These are phyloP conservation scores for Phodopus roborovskii DNA, from an alignment of 2,113 vertebrate species.

Conservation along the genomic window DNA sequence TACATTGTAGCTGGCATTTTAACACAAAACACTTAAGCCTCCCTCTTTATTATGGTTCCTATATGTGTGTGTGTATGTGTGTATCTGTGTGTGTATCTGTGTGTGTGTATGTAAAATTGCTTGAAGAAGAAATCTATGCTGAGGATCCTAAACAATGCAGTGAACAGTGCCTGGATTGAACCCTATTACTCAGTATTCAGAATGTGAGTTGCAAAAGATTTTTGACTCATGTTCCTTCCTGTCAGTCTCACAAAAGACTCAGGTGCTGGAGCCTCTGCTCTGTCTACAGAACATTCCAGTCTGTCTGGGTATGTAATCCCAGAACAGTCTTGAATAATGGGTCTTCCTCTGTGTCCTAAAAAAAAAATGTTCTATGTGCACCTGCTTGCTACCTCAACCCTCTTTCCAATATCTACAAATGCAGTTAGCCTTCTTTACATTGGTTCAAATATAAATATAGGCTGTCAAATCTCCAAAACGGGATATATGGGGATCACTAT, in stretches of 20 bases:
- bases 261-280: neutral
- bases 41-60: neutral
- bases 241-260: slow-evolving; percentile 31
- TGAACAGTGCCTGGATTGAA: neutral
- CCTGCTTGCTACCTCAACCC: neutral
- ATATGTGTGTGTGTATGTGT: neutral
- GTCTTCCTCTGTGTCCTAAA: slow-evolving; percentile 40
- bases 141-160: neutral
- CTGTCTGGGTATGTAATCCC: slow-evolving; percentile 32
- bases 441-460: neutral
- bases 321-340: slow-evolving; percentile 14
- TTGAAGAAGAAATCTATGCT: neutral
- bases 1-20: slow-evolving; percentile 57
- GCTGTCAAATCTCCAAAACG: slow-evolving; percentile 46
- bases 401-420: neutral
- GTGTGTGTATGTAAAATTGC: neutral
- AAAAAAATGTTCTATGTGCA: neutral
- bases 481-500: slow-evolving; percentile 19
- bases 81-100: neutral
- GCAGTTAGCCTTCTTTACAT: slow-evolving; percentile 20
- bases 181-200: neutral
- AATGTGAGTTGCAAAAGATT: neutral
- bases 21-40: neutral
- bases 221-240: slow-evolving; percentile 1
- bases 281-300: slow-evolving; percentile 44